These are phyloP conservation scores for Incurvaria masculella DNA, from an alignment of 2,888 invertebrate species.

Conservation along the genomic window DNA sequence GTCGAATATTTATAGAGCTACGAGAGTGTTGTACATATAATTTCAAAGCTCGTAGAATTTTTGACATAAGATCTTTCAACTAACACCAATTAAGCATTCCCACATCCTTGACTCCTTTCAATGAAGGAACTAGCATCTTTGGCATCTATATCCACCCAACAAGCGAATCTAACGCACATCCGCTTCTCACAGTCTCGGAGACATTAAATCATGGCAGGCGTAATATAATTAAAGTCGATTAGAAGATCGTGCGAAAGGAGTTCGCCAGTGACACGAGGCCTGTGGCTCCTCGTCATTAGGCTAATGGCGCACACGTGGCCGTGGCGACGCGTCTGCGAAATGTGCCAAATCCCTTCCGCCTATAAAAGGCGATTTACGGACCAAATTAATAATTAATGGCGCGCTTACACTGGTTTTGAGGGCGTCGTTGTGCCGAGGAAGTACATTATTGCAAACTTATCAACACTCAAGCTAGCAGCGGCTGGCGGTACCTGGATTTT, in stretches of 20 bases:
- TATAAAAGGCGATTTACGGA: slow-evolving; percentile 48
- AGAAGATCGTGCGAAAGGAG: slow-evolving; percentile 10
- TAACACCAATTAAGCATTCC: slow-evolving; percentile 34
- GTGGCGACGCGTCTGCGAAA: slow-evolving; percentile 18
- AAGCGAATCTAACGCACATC: slow-evolving; percentile 30
- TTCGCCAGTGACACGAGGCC: not conserved
- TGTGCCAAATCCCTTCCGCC: slow-evolving; percentile 44
- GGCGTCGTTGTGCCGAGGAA: no score
- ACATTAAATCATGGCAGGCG: slow-evolving; percentile 19
- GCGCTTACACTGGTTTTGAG: slow-evolving; percentile 23
- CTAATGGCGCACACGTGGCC: slow-evolving; percentile 51
- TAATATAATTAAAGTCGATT: slow-evolving; percentile 16
- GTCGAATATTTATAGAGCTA: no score
- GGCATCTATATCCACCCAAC: no score
- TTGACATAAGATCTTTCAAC: slow-evolving; percentile 1
- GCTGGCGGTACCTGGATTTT: no score
- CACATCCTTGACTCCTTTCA: slow-evolving; percentile 46
- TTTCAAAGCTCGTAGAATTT: no score
- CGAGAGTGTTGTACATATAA: no score
- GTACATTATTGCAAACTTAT: no score
- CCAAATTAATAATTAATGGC: slow-evolving; percentile 52
- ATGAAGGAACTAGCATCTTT: no score
- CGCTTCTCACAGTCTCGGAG: slow-evolving; percentile 41
- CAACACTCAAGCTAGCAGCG: no score
- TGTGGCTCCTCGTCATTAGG: slow-evolving; percentile 31